These are phyloP conservation scores for Sylvia atricapilla DNA, from an alignment of 2,113 vertebrate species.

Conservation along the genomic window DNA sequence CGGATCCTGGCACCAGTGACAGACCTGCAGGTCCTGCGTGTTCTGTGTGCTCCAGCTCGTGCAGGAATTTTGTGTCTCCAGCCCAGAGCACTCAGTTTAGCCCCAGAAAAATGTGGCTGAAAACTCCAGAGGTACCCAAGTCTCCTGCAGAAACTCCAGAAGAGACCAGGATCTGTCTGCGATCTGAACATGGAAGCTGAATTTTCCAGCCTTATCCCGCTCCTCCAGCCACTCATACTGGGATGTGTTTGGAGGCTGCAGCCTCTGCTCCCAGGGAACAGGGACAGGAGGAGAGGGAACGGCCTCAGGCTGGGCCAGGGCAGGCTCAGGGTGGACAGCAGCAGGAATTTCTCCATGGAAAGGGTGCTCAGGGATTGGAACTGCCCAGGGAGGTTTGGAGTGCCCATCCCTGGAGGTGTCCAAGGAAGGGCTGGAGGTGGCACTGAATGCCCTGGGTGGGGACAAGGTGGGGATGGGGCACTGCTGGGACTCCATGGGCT, in stretches of 20 bases:
- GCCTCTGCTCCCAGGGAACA: neutral
- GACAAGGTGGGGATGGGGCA: fast-evolving
- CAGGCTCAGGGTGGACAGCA: neutral
- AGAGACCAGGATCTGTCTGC: neutral
- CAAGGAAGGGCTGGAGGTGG: neutral
- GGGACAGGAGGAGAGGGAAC: neutral
- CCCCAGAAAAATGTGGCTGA: neutral
- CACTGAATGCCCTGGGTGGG: neutral
- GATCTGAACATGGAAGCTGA: neutral
- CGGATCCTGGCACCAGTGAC: neutral
- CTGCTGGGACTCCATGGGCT: fast-evolving
- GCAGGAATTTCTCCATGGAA: neutral
- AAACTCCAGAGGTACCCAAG: neutral
- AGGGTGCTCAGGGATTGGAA: neutral
- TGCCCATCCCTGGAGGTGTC: neutral
- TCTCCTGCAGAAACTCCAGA: neutral
- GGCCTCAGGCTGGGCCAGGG: neutral
- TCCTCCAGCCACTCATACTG: neutral
- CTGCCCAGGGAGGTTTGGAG: neutral
- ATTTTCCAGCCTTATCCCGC: neutral
- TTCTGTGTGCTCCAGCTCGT: neutral
- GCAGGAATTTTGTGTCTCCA: neutral
- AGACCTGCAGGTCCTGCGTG: neutral
- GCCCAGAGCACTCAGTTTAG: fast-evolving
- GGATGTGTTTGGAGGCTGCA: neutral